phyloP scores from a whole-genome alignment of 2,888 invertebrate species.

The Agrotis puta region DNA sequence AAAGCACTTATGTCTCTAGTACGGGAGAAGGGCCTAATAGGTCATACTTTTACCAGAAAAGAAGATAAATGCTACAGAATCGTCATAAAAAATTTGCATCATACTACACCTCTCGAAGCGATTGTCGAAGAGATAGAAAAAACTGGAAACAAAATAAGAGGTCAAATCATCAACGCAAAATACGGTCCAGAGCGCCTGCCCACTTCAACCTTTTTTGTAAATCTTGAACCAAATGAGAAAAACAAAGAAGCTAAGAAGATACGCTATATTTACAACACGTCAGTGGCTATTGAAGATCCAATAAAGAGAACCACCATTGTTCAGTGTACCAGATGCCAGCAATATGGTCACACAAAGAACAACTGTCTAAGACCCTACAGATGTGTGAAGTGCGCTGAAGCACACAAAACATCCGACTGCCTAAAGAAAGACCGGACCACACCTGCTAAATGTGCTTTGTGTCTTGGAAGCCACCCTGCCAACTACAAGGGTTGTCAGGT shows the following conservation, averaged over 20 bases:
- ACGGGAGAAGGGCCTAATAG: slow-evolving; percentile 8
- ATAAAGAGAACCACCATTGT: not conserved
- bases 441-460: not conserved
- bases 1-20: not conserved
- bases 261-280: not conserved
- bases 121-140: not conserved
- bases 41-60: slow-evolving; percentile 5
- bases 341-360: not conserved
- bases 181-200: not conserved
- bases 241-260: not conserved
- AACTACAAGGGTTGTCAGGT: not conserved
- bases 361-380: not conserved
- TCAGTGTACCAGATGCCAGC: not conserved
- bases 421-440: not conserved
- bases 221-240: slow-evolving; percentile 1
- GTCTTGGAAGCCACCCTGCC: not conserved
- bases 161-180: not conserved
- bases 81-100: slow-evolving; percentile 8
- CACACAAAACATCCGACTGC: not conserved
- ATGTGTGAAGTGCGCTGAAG: not conserved
- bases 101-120: not conserved
- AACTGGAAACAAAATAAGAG: not conserved
- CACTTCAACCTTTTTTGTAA: not conserved
- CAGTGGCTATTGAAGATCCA: not conserved
- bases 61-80: not conserved